Base-by-base conservation (phyloP, 2,113 vertebrate genomes). In the Cynopterus brachyotis region DNA sequence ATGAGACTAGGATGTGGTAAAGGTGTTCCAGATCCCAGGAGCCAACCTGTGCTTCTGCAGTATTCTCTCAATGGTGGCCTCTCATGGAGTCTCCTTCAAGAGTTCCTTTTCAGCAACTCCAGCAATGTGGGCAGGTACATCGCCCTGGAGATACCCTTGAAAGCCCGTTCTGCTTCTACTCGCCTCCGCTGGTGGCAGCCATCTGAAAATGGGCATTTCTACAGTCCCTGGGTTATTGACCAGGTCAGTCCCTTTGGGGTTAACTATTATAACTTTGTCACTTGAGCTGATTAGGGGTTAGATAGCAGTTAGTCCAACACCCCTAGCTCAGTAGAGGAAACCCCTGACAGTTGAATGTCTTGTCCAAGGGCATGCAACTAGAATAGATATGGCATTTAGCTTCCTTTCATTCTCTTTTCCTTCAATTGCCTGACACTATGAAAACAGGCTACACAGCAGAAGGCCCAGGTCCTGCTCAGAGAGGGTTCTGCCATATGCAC, bases 131-230 rank as follows among this genome's bases (percentile, higher is more conserved):
- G 99, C 96, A 99, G 99, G 11, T 99, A 99, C 97, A 99, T 99
- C 4, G 99, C 99, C 67, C 98, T 99, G 97, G 99, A 99, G 97
- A 99, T 99, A 90, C 99, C 99, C 2, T 82, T 99, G 97, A 99
- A 99, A 79, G 99, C 99, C 13, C 99, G 99, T 8, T 99, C 99
- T 0, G 47, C 98, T 20, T 99, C 99, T 80, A 99, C 99, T 2
- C 99, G 99, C 9, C 98, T 99, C 24, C 99, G 99, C 95, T 99
- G 99, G 99, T 99, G 99, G 99, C 99, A 99, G 2, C 99, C 99
- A 0, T 99, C 99, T 0, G 99, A 99, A 76, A 99, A 99, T 0
- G 99, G 99, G 40, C 99, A 99, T 93, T 99, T 99, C 98, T 99
- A 99, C 96, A 99, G 99, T 37, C 99, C 99, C 32, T 99, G 99